Evolutionary conservation across 2,888 invertebrate species (phyloP), one percentile per base, ranked within the genome.

Genomic region (Strigamia transsilvanica): DNA sequence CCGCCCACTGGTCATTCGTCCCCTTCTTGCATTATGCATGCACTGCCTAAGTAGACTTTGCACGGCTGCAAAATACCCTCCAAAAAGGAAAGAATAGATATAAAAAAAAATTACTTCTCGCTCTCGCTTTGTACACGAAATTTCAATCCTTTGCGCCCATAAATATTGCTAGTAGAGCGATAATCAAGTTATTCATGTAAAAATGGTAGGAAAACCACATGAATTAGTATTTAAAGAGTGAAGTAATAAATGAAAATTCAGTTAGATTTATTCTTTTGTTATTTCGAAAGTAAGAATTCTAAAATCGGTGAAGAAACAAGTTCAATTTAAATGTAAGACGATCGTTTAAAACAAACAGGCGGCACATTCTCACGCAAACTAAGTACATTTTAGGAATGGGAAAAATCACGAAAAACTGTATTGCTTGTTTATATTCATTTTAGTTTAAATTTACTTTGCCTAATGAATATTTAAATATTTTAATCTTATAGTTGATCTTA

Each of bases 1-100:
- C 56, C 56, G 56, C 56, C 56, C 56, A 56, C 56, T 56, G 56
- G 56, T 56, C 56, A 56, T 56, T 56, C 56, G 56, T 56, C 56
- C 56, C 56, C 56, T 56, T 56, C 56, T 56, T 56, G 56, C 56
- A 56, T 56, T 56, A 56, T 56, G 56, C 56, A 56, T 56, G 56
- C 56, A 56, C 56, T 51, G 56, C 56, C 56, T 56, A 56, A 56
- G 56, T 56, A 56, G 56, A 56, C 56, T 56, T 56, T 56, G 56
- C 56, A 56, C 56, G 56, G 56, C 56, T 56, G 56, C 56, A 56
- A 56, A 56, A 56, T 56, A 18, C 56, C 56, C 56, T 56, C 21
- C 56, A 56, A 56, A 56, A 56, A 18, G 56, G 10, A 56, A 56
- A 56, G 56, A 56, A 56, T 56, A 56, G 56, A 56, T 56, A 56